A percentile compares a stretch with the other conserved stretches of the same genome.
phyloP scores from a whole-genome alignment of 1,140 invertebrate genomes.

The Drosophila paulistorum region DNA sequence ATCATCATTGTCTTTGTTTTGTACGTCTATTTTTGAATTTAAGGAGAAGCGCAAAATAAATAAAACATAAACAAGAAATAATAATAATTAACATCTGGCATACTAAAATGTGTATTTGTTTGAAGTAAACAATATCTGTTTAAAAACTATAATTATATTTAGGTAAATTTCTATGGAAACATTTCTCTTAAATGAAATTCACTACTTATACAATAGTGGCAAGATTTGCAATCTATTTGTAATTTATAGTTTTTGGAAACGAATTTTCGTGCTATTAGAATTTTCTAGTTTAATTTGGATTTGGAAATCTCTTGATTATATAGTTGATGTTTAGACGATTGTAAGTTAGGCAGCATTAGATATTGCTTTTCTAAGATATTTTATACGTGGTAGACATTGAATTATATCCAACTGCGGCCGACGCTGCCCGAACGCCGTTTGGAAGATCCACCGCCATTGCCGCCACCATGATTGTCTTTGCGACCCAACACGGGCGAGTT shows the following conservation, averaged over 20 bases:
- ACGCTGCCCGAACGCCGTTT: conserved; percentile 80
- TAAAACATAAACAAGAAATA: conserved; percentile 15
- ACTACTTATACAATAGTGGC: background rate
- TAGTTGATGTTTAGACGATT: background rate
- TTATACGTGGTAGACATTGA: background rate
- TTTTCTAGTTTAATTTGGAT: no score
- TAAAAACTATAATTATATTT: background rate
- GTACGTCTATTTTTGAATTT: conserved; percentile 52
- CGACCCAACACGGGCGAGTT: conserved; percentile 91
- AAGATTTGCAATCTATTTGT: background rate
- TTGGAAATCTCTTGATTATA: no score
- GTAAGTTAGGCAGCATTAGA: background rate
- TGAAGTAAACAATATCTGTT: background rate
- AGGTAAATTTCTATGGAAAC: background rate
- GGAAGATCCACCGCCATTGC: conserved; percentile 43
- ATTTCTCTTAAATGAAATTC: background rate
- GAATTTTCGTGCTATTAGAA: background rate
- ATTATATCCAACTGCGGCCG: conserved; percentile 78
- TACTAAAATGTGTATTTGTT: background rate
- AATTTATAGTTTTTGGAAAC: background rate
- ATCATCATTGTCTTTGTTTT: conserved; percentile 57
- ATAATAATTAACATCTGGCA: background rate
- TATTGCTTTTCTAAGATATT: background rate
- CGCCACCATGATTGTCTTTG: conserved; percentile 83
- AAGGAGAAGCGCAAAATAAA: conserved; percentile 63